Percentiles rank a stretch among this genome's conserved stretches.
Conservation (phyloP, 2,888 invertebrate species). For the Chalcis sispes region DNA sequence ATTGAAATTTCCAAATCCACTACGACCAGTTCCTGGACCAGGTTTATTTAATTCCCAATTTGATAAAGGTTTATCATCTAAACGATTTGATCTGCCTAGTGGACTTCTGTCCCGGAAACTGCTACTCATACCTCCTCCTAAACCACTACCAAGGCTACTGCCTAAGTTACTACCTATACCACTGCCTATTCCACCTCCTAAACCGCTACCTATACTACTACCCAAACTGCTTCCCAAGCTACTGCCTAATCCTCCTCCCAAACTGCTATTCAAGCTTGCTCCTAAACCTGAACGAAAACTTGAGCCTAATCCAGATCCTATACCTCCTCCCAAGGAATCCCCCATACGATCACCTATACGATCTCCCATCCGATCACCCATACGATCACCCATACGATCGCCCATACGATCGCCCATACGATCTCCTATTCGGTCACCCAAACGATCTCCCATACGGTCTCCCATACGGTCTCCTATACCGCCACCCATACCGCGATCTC, state of each 20-base stretch:
- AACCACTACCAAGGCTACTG: conserved; percentile 27
- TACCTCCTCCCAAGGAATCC: neutral
- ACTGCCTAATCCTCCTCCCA: conserved; percentile 10
- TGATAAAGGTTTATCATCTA: conserved; percentile 59
- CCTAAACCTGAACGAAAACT: conserved; percentile 39
- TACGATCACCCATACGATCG: conserved; percentile 27
- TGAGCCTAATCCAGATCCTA: conserved; percentile 24
- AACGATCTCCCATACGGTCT: conserved; percentile 29
- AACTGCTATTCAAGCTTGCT: conserved; percentile 20
- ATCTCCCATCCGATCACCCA: conserved; percentile 34
- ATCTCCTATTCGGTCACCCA: conserved; percentile 45
- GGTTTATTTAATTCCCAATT: conserved; percentile 60
- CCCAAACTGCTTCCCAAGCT: conserved; percentile 18
- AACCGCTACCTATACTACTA: conserved; percentile 19
- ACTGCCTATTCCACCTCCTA: conserved; percentile 21
- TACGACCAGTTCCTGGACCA: conserved; percentile 53
- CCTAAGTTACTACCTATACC: conserved; percentile 28
- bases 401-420: conserved; percentile 48
- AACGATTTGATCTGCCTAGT: conserved; percentile 62
- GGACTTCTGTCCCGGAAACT: conserved; percentile 73
- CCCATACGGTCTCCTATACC: conserved; percentile 49
- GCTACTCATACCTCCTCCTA: conserved; percentile 58
- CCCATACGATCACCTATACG: conserved; percentile 40
- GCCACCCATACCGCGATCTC: conserved; percentile 26
- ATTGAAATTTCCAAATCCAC: conserved; percentile 62